Base-by-base conservation (phyloP, 2,888 invertebrate species). In the Drepana falcataria region DNA sequence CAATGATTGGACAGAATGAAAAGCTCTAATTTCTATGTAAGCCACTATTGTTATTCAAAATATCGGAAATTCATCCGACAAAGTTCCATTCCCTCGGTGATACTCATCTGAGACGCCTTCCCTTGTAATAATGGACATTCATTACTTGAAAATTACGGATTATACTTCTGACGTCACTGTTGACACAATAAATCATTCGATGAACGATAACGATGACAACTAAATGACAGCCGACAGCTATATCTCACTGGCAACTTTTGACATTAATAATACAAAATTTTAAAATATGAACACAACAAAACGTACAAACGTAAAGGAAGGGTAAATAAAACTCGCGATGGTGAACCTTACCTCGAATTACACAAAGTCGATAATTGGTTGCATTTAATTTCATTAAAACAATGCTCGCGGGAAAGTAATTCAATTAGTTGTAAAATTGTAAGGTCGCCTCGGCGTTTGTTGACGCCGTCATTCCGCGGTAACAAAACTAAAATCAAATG, bases 1-100 rank as follows among this genome's bases (percentile, higher is more conserved):
- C 58, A 61, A 63, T 69, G 65, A 66, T 69, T 66, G 63, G 56
- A 63, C 64, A 56, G 58, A 66, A 66, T 66, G 58, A 63, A 64
- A 65, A 61, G 65, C 68, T 65, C 61, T 63, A 55, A 61, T 63
- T 65, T 58, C 55, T 62, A 44, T 9, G 56, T 63, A 61, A 66
- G 61, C 63, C 59, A 49, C 59, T 52, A 53, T 55, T 55, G 54
- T 58, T 52, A 56, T 54, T 60, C 21, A 47, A 48, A 53, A 65
- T 64, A 60, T 60, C 41, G 58, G 58, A 57, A 63, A 68, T 63
- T 60, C 55, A 68, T 64, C 56, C 52, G 54, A 53, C 54, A 52
- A 57, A 51, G 44, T 48, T 58, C 59, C 54, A 53, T 21, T 35
- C 37, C 34, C 54, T 40, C 63, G 68, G 41, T 69, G 69, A 57